phyloP scores from a whole-genome alignment of 2,113 vertebrate species.

The Bombycilla garrulus region DNA sequence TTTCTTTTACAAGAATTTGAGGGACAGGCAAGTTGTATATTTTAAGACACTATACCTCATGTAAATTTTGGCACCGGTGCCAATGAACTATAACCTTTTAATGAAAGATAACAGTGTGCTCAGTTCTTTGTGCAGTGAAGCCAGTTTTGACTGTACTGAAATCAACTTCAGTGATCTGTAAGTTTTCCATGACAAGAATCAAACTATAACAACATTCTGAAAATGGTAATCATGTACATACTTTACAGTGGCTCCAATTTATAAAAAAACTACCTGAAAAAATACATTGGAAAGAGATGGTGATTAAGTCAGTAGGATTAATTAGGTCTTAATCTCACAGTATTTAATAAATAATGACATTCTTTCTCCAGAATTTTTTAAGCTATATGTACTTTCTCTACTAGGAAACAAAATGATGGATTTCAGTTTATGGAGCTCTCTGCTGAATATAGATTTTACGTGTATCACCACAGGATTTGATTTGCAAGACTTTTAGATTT shows the following conservation, averaged over 20 bases:
- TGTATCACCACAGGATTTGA: background rate
- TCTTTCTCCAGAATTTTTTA: background rate
- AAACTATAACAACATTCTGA: background rate
- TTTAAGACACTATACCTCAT: background rate
- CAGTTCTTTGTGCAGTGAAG: background rate
- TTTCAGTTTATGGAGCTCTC: background rate
- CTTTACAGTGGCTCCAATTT: background rate
- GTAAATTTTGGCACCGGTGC: background rate
- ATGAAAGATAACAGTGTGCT: background rate
- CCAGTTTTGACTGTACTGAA: background rate
- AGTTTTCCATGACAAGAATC: background rate
- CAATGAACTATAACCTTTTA: background rate
- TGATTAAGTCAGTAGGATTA: background rate
- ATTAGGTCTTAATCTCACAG: background rate
- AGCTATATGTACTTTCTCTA: background rate
- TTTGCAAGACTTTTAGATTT: slow-evolving; percentile 4
- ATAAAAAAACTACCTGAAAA: background rate
- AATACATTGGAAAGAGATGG: rapidly evolving
- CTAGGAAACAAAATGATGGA: background rate
- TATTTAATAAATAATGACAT: background rate
- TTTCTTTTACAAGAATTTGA: background rate
- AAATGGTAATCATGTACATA: background rate
- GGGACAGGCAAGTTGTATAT: background rate
- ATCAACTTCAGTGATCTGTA: background rate
- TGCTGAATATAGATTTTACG: background rate